Evolutionary conservation across 92 coral and sea anemone genomes (phyloP), one percentile per base, ranked within the genome.

Genomic region (Zoanthus sociatus): DNA sequence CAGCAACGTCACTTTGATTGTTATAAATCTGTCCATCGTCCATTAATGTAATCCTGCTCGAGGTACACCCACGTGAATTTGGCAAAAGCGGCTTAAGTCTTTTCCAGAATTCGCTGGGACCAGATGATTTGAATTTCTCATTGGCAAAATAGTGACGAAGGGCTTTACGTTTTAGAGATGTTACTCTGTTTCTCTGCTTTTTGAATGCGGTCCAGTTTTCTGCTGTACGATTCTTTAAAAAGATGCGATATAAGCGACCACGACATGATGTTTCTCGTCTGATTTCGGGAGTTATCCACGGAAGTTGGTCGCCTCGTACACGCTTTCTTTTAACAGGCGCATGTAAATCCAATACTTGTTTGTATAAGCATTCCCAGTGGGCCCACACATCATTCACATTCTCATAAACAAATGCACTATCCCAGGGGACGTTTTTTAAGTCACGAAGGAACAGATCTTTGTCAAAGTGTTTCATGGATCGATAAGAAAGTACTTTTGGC

Each of bases 301-400:
- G 78, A 31, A 85, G 92, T 79, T 90, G 92, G 53, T 90, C 72
- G 5, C 73, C 63, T 0, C 87, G 78, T 16, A 78, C 66, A 7
- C 8, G 78, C 67, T 71, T 85, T 54, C 78, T 54, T 53, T 72
- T 74, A 54, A 74, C 4, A 45, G 78, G 78, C 58, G 58, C 58
- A 54, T 74, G 78, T 45, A 74, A 44, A 46, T 74, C 78, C n/a
- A 21, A 15, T 20, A 74, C n/a, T 54, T 74, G 78, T 21, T 74
- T 74, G 31, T 45, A 74, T 74, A 74, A 46, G n/a, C 78, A 44
- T 46, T 15, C 16, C 78, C 78, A 74, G n/a, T 74, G 78, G n/a
- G 26, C 47, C 78, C 78, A 74, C 1, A 74, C 77, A 74, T 72
- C 53, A 47, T 72, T 47, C 77, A 72, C 77, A 72, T 72, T 72